These are phyloP conservation scores for Larimichthys polyactis DNA, from an alignment of 2,113 vertebrate genomes.

Conservation along the genomic window DNA sequence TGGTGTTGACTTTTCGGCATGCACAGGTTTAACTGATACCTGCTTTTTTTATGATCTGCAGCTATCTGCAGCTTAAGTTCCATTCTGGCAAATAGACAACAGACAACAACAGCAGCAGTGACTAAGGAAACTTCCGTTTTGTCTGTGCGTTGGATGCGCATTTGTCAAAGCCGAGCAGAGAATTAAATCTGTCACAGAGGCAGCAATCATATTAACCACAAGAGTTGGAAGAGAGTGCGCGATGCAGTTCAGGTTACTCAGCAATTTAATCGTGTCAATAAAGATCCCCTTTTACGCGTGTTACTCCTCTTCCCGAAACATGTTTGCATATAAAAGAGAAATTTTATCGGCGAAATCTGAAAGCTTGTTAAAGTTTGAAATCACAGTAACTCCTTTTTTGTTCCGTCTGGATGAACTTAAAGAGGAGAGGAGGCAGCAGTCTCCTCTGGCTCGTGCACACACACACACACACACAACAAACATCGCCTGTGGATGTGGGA, in stretches of 20 bases:
- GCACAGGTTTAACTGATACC: conserved; percentile 27
- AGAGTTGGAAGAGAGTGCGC: conserved; percentile 36
- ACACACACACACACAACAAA: conserved; percentile 22
- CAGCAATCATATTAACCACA: conserved; percentile 53
- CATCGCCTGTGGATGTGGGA: conserved; percentile 53
- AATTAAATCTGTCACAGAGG: conserved; percentile 56
- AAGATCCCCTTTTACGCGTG: conserved; percentile 39
- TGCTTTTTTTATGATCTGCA: conserved; percentile 18
- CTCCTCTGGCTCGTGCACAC: conserved; percentile 10
- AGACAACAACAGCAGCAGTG: not conserved
- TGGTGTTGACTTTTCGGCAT: not conserved
- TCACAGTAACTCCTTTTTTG: conserved; percentile 42
- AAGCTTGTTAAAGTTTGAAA: conserved; percentile 50
- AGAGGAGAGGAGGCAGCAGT: conserved; percentile 43
- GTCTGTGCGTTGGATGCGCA: conserved; percentile 13
- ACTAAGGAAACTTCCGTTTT: conserved; percentile 2
- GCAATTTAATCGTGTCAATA: conserved; percentile 51
- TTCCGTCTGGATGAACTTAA: conserved; percentile 36
- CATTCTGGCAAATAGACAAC: conserved; percentile 25
- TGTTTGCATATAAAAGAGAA: conserved; percentile 42
- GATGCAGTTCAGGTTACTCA: conserved; percentile 61
- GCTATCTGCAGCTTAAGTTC: conserved; percentile 32
- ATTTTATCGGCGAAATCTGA: conserved; percentile 52
- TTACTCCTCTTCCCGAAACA: conserved; percentile 43
- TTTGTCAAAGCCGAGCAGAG: conserved; percentile 47